These are phyloP conservation scores for Rhynchotus rufescens DNA, from an alignment of 2,797 vertebrate genomes.

Conservation along the genomic window DNA sequence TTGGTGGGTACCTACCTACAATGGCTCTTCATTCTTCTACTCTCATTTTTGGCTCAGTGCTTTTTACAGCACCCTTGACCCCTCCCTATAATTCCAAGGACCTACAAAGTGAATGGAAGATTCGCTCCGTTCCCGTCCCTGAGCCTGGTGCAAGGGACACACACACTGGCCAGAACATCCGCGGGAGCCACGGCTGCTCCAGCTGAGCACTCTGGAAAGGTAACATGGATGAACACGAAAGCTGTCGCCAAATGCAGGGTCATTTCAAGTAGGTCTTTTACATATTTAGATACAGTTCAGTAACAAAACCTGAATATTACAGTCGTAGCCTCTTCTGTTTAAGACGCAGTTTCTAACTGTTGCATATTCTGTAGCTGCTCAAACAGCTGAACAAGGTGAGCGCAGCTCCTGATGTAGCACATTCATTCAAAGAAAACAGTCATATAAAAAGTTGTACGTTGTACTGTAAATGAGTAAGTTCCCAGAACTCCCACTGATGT, in stretches of 20 bases:
- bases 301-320: conserved; percentile 26
- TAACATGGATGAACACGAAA: conserved; percentile 1
- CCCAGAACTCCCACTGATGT: conserved; percentile 30
- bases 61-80: neutral
- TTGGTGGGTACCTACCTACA: neutral
- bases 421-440: conserved; percentile 70
- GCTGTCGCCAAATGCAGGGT: conserved; percentile 50
- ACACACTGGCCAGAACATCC: neutral
- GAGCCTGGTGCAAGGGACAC: conserved; percentile 18
- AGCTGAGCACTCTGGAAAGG: neutral
- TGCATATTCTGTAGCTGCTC: conserved; percentile 72
- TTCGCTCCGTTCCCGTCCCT: conserved; percentile 8
- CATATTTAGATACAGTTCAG: neutral
- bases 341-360: conserved; percentile 58
- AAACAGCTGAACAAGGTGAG: conserved; percentile 70
- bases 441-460: conserved; percentile 71
- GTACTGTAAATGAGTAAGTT: conserved; percentile 52
- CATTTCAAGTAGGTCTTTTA: conserved; percentile 55
- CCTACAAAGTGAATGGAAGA: neutral
- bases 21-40: neutral
- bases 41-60: conserved; percentile 37
- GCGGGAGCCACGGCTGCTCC: conserved; percentile 30
- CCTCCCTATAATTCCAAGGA: conserved; percentile 12
- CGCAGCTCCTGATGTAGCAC: conserved; percentile 58
- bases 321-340: conserved; percentile 38